Conservation (phyloP, 2,888 invertebrate species). For the Carterocephalus palaemon region DNA sequence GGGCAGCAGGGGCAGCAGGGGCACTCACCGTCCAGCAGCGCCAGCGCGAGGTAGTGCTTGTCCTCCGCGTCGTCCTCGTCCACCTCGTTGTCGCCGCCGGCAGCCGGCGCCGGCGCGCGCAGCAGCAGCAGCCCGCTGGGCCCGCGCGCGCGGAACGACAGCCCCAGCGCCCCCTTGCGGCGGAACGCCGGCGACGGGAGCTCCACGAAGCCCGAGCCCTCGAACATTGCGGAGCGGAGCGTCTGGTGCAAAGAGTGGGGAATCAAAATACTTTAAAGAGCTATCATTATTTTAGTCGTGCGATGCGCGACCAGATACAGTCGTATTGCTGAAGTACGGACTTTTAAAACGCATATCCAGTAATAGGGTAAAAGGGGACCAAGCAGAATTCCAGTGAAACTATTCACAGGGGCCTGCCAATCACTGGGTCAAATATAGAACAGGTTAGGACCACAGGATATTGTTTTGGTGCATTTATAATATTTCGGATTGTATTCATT, state of each 20-base stretch:
- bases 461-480: too few species aligned
- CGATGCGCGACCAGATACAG: too few species aligned
- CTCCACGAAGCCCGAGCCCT: conserved; percentile 89
- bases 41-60: conserved; percentile 53
- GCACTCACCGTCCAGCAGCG: conserved; percentile 50
- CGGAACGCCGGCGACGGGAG: conserved; percentile 83
- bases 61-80: conserved; percentile 53
- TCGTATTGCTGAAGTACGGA: too few species aligned
- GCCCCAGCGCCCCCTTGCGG: conserved; percentile 84
- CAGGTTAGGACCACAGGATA: too few species aligned
- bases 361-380: too few species aligned
- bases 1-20: conserved; percentile 72
- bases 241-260: conserved; percentile 58
- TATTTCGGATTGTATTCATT: too few species aligned
- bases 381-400: too few species aligned
- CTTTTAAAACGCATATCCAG: too few species aligned
- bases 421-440: too few species aligned
- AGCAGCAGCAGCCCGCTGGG: conserved; percentile 84
- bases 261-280: too few species aligned
- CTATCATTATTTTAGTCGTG: too few species aligned
- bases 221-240: conserved; percentile 84
- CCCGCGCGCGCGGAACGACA: conserved; percentile 86
- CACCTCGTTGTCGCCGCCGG: conserved; percentile 56
- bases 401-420: too few species aligned
- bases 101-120: conserved; percentile 79